Percentiles rank a stretch among this genome's conserved stretches.
phyloP scores from a whole-genome alignment of 1,140 invertebrate genomes.

The Platyscapa corneri region DNA sequence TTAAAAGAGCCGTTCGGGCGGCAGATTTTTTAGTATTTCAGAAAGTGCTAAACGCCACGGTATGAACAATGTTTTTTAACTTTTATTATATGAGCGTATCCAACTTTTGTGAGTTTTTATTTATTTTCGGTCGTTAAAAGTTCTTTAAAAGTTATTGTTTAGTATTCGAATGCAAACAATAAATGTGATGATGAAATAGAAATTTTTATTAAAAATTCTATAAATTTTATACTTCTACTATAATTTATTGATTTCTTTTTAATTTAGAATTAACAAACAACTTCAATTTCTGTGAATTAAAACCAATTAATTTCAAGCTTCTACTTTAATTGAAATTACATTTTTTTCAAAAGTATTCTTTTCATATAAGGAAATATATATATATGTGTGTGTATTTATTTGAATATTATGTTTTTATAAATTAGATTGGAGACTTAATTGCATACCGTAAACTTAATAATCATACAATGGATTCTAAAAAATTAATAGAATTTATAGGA shows the following conservation, averaged over 20 bases:
- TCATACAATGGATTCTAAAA: no score
- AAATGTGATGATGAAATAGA: neutral
- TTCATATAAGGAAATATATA: no score
- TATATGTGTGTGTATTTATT: no score
- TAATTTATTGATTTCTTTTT: neutral
- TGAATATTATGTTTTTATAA: no score
- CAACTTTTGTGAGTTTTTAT: neutral
- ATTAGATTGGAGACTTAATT: no score
- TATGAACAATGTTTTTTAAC: conserved; percentile 6
- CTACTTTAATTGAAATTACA: no score
- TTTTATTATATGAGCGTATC: neutral
- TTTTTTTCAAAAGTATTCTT: no score
- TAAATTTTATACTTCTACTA: neutral
- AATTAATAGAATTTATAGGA: no score
- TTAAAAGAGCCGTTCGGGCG: neutral
- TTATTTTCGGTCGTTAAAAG: conserved; percentile 18
- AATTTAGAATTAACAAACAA: neutral
- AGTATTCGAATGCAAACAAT: neutral
- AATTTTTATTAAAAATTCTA: neutral
- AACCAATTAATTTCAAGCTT: neutral
- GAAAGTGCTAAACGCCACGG: neutral
- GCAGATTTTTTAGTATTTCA: conserved; percentile 4
- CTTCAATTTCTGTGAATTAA: neutral
- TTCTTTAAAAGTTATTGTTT: conserved; percentile 24
- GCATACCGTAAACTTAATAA: no score